phyloP scores from a whole-genome alignment of 2,888 invertebrate genomes.

The Eristalis intricaria region DNA sequence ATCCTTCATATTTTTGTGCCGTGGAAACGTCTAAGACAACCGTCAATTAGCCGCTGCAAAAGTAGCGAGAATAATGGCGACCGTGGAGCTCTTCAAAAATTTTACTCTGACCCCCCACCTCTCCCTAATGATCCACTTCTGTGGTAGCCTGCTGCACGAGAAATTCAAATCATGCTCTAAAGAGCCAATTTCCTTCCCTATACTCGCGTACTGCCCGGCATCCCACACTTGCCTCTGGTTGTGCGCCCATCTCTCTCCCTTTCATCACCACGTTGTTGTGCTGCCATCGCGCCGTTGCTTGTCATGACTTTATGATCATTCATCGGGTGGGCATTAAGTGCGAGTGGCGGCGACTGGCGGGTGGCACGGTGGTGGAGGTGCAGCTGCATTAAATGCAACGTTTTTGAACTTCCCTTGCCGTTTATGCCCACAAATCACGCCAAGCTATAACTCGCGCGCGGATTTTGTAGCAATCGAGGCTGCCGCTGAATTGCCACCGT shows the following conservation, averaged over 20 bases:
- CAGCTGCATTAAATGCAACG: conserved; percentile 72
- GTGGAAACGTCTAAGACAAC: conserved; percentile 54
- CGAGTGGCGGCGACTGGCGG: background rate
- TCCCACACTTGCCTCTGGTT: conserved; percentile 39
- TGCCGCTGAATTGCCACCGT: conserved; percentile 46
- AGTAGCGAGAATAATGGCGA: conserved; percentile 64
- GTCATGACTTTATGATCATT: conserved; percentile 25
- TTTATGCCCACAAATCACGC: conserved; percentile 69
- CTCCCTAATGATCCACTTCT: conserved; percentile 69
- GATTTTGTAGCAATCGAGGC: conserved; percentile 58
- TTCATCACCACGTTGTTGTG: background rate
- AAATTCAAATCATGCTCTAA: conserved; percentile 71
- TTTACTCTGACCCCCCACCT: conserved; percentile 9
- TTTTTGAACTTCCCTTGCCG: conserved; percentile 62
- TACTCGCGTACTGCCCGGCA: conserved; percentile 17
- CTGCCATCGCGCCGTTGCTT: background rate
- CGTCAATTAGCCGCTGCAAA: conserved; percentile 59
- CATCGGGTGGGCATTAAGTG: conserved; percentile 45
- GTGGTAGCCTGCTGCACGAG: conserved; percentile 63
- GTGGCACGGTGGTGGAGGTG: conserved; percentile 42
- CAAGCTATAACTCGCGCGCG: conserved; percentile 55
- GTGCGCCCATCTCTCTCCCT: background rate
- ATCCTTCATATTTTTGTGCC: conserved; percentile 29
- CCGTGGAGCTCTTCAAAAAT: conserved; percentile 26
- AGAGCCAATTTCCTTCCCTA: conserved; percentile 66